Conservation (phyloP, 2,797 vertebrate species). For the Gymnoscopelus braueri region DNA sequence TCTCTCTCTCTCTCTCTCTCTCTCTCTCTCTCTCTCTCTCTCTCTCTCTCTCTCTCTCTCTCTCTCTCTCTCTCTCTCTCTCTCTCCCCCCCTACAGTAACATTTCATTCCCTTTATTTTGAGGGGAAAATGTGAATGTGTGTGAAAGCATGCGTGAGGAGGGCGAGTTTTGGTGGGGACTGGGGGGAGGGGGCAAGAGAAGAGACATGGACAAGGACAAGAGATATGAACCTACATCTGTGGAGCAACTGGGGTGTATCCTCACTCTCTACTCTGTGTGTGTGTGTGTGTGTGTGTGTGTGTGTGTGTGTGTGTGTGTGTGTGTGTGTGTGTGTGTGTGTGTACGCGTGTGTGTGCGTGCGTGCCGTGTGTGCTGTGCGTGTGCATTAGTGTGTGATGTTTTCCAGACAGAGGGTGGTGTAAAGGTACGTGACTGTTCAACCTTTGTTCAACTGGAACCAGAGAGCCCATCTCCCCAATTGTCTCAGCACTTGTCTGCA, state of each 20-base stretch:
- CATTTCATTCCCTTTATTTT: not conserved
- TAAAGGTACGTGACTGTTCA: conserved; percentile 53
- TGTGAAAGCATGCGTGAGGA: conserved; percentile 45
- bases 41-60: conserved; percentile 19
- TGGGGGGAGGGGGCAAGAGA: conserved; percentile 27
- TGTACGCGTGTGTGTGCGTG: conserved; percentile 45
- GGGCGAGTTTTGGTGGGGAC: conserved; percentile 4
- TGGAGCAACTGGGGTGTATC: conserved; percentile 64
- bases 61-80: conserved; percentile 46
- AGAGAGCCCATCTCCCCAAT: conserved; percentile 45
- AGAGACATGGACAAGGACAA: conserved; percentile 33
- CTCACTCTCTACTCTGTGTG: conserved; percentile 48
- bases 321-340: conserved; percentile 18
- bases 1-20: conserved; percentile 29
- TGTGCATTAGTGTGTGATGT: conserved; percentile 48
- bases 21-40: conserved; percentile 23
- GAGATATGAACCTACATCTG: conserved; percentile 55
- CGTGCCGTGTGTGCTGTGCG: conserved; percentile 20
- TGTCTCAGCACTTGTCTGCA: conserved; percentile 38
- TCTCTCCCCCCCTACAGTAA: conserved; percentile 66
- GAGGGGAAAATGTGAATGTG: conserved; percentile 48
- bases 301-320: conserved; percentile 24
- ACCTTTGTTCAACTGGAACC: conserved; percentile 54
- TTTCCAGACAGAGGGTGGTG: conserved; percentile 71
- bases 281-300: conserved; percentile 49